phyloP scores from a whole-genome alignment of 1,140 invertebrate species.

The Hirudo medicinalis region DNA sequence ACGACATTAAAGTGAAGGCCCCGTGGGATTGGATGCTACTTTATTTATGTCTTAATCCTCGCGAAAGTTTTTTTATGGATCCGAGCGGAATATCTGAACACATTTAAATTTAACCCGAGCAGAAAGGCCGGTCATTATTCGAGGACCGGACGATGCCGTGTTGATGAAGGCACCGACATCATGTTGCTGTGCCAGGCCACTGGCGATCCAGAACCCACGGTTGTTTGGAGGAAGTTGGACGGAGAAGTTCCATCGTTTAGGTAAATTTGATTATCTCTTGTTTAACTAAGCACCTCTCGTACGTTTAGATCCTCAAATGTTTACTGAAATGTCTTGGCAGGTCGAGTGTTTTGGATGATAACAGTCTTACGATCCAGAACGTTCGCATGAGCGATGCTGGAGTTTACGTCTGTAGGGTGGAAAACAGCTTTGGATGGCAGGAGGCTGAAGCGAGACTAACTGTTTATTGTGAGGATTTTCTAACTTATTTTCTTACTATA shows the following conservation, averaged over 20 bases:
- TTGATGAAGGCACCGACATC: slow-evolving; percentile 1
- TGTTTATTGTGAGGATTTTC: slow-evolving; percentile 36
- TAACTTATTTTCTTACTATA: neutral
- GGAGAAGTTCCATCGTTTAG: neutral
- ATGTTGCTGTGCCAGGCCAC: slow-evolving; percentile 6
- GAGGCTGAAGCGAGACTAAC: slow-evolving; percentile 34
- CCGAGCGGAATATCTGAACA: no score
- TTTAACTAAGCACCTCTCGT: neutral
- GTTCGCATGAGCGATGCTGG: slow-evolving; percentile 59
- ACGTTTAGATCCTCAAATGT: neutral
- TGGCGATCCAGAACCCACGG: neutral
- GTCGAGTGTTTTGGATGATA: slow-evolving; percentile 58
- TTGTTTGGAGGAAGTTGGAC: slow-evolving; percentile 4
- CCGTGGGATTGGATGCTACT: no score
- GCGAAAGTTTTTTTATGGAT: no score
- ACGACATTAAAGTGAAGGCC: no score
- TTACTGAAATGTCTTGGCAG: slow-evolving; percentile 33
- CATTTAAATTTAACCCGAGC: slow-evolving; percentile 24
- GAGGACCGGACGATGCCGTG: neutral
- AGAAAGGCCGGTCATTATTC: slow-evolving; percentile 14
- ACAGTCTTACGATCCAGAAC: slow-evolving; percentile 59
- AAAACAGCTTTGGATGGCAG: slow-evolving; percentile 32
- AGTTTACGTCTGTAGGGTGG: slow-evolving; percentile 34
- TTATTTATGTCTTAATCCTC: no score
- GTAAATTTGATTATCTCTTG: neutral